Evolutionary conservation across 1,140 invertebrate species (phyloP), one percentile per base, ranked within the genome.

Genomic region (Daktulosphaira vitifoliae): DNA sequence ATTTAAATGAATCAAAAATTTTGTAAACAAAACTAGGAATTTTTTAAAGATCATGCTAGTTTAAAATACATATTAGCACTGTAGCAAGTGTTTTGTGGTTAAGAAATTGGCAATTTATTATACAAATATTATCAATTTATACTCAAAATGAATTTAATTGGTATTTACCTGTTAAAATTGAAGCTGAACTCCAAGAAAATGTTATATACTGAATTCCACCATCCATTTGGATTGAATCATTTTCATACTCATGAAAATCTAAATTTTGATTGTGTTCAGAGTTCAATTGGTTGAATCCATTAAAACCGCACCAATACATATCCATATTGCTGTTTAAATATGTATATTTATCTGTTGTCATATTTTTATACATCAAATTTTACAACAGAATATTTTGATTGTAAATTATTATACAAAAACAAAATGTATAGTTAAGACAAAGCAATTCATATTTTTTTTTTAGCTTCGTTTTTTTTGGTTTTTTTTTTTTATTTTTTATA

Each of bases 101-200:
- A n/a, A n/a, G n/a, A n/a, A n/a, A n/a, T n/a, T n/a, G n/a, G n/a
- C n/a, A n/a, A n/a, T n/a, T n/a, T n/a, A n/a, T n/a, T n/a, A n/a
- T n/a, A n/a, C n/a, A n/a, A 0, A 50, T n/a, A 52, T 26, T 3
- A 52, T 4, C 20, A 49, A 18, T 37, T 29, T 23, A 18, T 23
- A 37, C 22, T 37, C 23, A 33, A 65, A 42, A 50, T 33, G 0
- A 26, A 37, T 2, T n/a, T 8, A 29, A 37, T 37, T 22, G 5
- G 18, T 49, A 9, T 29, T 29, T 50, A 66, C 66, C 44, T 59
- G 54, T 50, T 9, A 66, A 38, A 62, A 66, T 16, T 23, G 53
- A 51, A 62, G 52, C 42, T 26, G 37, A 23, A 62, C 44, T 59
- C 66, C 66, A 66, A 23, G 53, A 59, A 59, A 66, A 66, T 16